These are phyloP conservation scores for Cataglyphis albicans DNA, from an alignment of 2,888 invertebrate species.

Conservation along the genomic window DNA sequence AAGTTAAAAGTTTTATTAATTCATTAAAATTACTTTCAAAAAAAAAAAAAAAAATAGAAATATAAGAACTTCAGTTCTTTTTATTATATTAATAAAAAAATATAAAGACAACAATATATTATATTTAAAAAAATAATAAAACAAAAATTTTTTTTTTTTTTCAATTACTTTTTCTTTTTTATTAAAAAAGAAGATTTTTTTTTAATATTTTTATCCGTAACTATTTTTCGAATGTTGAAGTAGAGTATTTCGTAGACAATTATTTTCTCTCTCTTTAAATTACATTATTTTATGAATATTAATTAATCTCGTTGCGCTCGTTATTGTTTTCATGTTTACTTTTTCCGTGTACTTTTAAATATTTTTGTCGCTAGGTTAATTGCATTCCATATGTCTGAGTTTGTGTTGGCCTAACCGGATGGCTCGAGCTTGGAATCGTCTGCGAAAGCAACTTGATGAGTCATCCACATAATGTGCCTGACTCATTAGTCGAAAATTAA, in stretches of 20 bases:
- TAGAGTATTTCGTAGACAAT: neutral
- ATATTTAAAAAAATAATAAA: too few relatives aligned
- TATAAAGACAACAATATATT: too few relatives aligned
- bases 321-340: neutral
- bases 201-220: neutral
- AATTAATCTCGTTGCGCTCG: neutral
- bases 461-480: constrained; percentile 11
- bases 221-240: neutral
- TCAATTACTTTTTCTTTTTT: too few relatives aligned
- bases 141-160: too few relatives aligned
- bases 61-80: too few relatives aligned
- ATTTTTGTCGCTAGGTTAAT: neutral
- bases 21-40: too few relatives aligned
- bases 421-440: neutral
- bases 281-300: neutral
- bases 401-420: neutral
- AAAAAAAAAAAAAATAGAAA: too few relatives aligned
- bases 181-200: too few relatives aligned
- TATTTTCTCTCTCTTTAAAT: neutral
- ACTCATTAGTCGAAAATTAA: constrained; percentile 18
- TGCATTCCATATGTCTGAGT: neutral
- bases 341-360: neutral
- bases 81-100: too few relatives aligned
- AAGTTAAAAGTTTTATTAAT: too few relatives aligned
- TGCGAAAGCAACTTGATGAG: constrained; percentile 17